These are phyloP conservation scores for Cervus canadensis DNA, from an alignment of 2,113 vertebrate species.

Conservation along the genomic window DNA sequence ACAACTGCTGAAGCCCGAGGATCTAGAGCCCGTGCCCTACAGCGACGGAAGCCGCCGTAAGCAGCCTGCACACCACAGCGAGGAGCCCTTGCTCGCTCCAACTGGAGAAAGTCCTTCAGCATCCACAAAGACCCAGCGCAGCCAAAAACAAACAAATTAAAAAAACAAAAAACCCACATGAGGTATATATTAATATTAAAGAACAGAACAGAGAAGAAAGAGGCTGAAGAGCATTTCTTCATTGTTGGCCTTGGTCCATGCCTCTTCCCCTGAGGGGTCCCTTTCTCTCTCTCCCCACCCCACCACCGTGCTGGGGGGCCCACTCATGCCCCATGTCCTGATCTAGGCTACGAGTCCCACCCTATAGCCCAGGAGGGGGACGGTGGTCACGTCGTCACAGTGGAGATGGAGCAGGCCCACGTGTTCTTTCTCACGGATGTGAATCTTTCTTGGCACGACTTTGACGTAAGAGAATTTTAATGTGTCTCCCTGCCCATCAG, in stretches of 20 bases:
- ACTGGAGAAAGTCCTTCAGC: neutral
- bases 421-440: neutral
- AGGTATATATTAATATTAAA: neutral
- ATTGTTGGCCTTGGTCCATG: neutral
- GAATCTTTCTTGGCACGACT: neutral
- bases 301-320: neutral
- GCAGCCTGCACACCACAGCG: accelerated
- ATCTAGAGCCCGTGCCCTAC: neutral
- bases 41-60: accelerated
- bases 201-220: neutral
- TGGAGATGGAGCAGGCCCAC: neutral
- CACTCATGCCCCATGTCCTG: neutral
- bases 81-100: neutral
- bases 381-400: accelerated
- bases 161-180: neutral
- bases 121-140: neutral
- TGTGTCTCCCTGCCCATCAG: neutral
- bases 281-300: neutral
- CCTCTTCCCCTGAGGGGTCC: too few relatives aligned
- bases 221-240: neutral
- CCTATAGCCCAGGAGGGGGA: neutral
- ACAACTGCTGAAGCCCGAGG: neutral
- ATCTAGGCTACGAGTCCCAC: neutral
- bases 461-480: neutral
- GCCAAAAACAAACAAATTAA: neutral